A percentile compares a stretch with the other conserved stretches of the same genome.
Conservation (phyloP, 2,113 vertebrate genomes). For the Halichoerus grypus region DNA sequence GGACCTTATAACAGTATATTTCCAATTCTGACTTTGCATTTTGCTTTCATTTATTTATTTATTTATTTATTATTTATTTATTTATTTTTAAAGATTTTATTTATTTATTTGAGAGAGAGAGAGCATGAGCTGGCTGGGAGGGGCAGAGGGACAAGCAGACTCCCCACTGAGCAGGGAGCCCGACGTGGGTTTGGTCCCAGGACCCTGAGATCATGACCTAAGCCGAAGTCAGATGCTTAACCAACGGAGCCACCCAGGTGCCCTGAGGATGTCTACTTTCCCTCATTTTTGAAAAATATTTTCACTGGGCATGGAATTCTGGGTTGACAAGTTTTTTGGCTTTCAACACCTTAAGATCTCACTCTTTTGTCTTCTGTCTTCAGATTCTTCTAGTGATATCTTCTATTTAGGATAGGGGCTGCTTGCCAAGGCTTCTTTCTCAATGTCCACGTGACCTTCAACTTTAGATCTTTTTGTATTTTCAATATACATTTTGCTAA, state of each 20-base stretch:
- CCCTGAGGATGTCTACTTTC: too few relatives aligned
- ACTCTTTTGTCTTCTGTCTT: background rate
- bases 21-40: background rate
- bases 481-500: background rate
- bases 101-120: too few relatives aligned
- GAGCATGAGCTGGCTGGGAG: too few relatives aligned
- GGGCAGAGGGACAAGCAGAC: too few relatives aligned
- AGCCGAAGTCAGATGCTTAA: too few relatives aligned
- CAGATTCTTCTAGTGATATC: background rate
- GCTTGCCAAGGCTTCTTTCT: background rate
- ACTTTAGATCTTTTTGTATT: background rate
- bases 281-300: too few relatives aligned
- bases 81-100: background rate
- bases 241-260: too few relatives aligned
- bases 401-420: background rate
- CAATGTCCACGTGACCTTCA: background rate
- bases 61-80: background rate
- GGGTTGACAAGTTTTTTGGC: constrained; percentile 7
- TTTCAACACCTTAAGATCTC: background rate
- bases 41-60: background rate
- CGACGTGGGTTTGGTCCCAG: too few relatives aligned
- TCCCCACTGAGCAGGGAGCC: too few relatives aligned
- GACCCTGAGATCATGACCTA: too few relatives aligned
- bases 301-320: too few relatives aligned
- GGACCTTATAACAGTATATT: background rate